Evolutionary conservation across 2,797 vertebrate species (phyloP), one percentile per base, ranked within the genome.

Genomic region (Leptatherina wallacei): DNA sequence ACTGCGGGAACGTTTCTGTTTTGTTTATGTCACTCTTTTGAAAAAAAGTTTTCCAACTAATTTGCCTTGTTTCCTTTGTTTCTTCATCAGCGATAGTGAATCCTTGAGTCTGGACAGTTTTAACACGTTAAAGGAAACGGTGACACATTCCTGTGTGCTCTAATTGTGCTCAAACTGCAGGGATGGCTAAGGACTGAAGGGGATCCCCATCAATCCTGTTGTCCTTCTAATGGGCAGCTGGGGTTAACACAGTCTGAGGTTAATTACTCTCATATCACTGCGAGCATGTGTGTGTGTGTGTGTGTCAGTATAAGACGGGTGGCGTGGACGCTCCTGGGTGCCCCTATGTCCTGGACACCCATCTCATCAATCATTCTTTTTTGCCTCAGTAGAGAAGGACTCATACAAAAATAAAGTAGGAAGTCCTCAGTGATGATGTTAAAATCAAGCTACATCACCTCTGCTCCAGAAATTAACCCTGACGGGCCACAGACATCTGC

Each of bases 251-350:
- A 93, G 93, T 92, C 94, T 89, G 93, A 95, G 94, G 94, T 95
- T 95, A 95, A 95, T 95, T 95, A 95, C 94, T 94, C 92, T 92
- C 92, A 94, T 93, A 93, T 93, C 90, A 84, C 72, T 76, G 82
- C 22, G 62, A 59, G 42, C 42, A 36, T 71, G 49, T 65, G 62
- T 71, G 69, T 71, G 49, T 65, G 62, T 71, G 69, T 79, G 67
- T 80, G 83, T 85, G 85, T 89, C 64, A 70, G 84, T 68, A 57
- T 75, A 81, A 83, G 69, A 82, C 67, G 73, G 78, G 74, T 80
- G 77, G 78, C 87, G 80, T 89, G 85, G 89, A 89, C 70, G 86
- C 91, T 93, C 80, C 92, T 92, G 93, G 93, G 92, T 82, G 88
- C 84, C 83, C 78, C 91, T 57, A 84, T 78, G 88, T 83, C 90